Base-by-base conservation (phyloP, 2,113 vertebrate species). In the Epinephelus moara region DNA sequence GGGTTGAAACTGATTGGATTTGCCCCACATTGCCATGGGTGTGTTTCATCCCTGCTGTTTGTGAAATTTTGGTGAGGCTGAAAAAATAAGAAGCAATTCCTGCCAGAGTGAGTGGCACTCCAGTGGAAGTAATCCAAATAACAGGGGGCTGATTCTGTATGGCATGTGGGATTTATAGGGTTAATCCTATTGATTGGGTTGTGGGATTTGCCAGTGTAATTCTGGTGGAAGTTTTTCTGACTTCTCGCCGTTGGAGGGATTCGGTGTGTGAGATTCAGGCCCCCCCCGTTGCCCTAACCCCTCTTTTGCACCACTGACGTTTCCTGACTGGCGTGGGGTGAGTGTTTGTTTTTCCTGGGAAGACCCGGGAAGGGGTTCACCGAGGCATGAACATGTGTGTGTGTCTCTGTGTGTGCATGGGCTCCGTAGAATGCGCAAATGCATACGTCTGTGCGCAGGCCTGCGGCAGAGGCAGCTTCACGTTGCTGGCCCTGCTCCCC, bases 311-410 rank as follows among this genome's bases (percentile, higher is more conserved):
- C 19, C 50, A 69, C 80, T 80, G 72, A 74, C 56, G 63, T 77
- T 68, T 53, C 21, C 50, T 78, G 91, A 69, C 75, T 10, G 79
- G 83, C 63, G 79, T 79, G 60, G 85, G 78, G 52, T 21, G 78
- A 74, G 73, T 88, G 62, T 92, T 90, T 94, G 90, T 94, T 93
- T 94, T 90, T 81, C 73, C 81, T 64, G 75, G 53, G 42, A 84
- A 80, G 75, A 75, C 80, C 78, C 71, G 19, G 78, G 73, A 85
- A 79, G 66, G 37, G 68, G 85, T 64, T 67, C 62, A 85, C 66
- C 14, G 85, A 86, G 67, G 88, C 91, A 27, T 93, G 71, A 90
- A 78, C 53, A 18, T 37, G 72, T 50, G 55, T 81, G 77, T 81
- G 70, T 18, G 64, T 4, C 0, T 40, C 27, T 61, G 63, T 76